Conservation (phyloP, 2,797 vertebrate species). For the Sebastes alutus region DNA sequence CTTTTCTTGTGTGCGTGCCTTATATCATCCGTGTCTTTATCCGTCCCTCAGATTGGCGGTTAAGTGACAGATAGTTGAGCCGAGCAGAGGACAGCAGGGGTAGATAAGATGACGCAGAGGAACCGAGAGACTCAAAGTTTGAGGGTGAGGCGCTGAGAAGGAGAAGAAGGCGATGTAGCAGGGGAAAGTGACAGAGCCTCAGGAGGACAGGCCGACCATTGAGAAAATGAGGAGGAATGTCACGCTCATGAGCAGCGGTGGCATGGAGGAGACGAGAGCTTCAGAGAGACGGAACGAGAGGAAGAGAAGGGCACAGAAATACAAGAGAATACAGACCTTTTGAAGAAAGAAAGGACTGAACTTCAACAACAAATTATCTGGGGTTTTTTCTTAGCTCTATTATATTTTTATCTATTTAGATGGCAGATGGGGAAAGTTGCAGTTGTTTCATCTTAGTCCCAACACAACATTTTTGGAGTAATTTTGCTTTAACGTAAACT, state of each 20-base stretch:
- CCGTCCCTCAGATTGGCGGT: conserved; percentile 10
- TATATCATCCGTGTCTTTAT: conserved; percentile 5
- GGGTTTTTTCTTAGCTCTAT: neutral
- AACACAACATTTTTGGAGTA: neutral
- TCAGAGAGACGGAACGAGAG: conserved; percentile 19
- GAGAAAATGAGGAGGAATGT: conserved; percentile 53
- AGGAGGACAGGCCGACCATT: conserved; percentile 32
- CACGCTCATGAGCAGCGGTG: conserved; percentile 30
- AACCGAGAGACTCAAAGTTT: conserved; percentile 9
- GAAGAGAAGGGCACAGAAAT: neutral
- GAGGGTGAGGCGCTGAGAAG: neutral
- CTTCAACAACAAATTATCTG: neutral
- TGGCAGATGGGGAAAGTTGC: neutral
- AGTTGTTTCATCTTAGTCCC: neutral
- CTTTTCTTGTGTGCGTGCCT: neutral
- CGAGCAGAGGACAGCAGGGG: conserved; percentile 20
- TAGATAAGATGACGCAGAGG: conserved; percentile 23
- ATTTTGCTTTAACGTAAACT: neutral
- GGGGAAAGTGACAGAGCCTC: conserved; percentile 50
- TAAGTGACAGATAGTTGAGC: conserved; percentile 36
- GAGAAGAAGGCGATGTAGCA: conserved; percentile 2
- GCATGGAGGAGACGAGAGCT: neutral
- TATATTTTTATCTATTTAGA: neutral
- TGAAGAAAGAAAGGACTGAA: neutral
- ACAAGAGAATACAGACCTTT: neutral